Percentiles rank a stretch among this genome's conserved stretches.
Evolutionary conservation across 2,113 vertebrate genomes (phyloP).

Genomic region (Proterorhinus semilunaris): DNA sequence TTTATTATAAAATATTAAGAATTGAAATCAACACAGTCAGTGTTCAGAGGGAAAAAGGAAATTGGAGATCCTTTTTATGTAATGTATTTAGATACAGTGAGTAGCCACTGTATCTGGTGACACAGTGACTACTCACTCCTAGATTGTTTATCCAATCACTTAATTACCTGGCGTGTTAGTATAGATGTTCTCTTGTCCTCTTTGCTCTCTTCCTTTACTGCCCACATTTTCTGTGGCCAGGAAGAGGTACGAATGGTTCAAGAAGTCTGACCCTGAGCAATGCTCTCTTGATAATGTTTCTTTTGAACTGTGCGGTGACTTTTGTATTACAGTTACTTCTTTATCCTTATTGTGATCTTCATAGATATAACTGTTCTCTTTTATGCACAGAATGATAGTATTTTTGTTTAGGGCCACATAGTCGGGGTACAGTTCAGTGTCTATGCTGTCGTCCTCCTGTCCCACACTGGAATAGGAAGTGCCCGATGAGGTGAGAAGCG

Average conservation of each 20-base stretch:
- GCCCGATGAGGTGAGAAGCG: slow-evolving; percentile 25
- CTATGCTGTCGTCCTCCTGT: slow-evolving; percentile 2
- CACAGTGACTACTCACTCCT: no score
- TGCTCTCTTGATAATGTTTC: neutral
- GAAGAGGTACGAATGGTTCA: slow-evolving; percentile 69
- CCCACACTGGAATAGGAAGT: neutral
- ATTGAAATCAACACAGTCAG: no score
- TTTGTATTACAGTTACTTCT: neutral
- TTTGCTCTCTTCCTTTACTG: neutral
- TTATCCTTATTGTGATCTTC: slow-evolving; percentile 24
- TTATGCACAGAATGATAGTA: slow-evolving; percentile 29
- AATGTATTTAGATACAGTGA: no score
- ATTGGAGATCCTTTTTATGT: no score
- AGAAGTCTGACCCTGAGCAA: slow-evolving; percentile 41
- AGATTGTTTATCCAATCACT: neutral
- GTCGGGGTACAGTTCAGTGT: slow-evolving; percentile 51
- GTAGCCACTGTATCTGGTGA: no score
- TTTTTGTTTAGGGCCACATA: slow-evolving; percentile 73
- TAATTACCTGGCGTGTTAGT: slow-evolving; percentile 53
- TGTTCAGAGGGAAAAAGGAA: no score
- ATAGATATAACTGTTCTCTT: slow-evolving; percentile 61
- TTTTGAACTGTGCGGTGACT: slow-evolving; percentile 15
- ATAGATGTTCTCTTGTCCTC: slow-evolving; percentile 51
- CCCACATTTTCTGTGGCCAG: slow-evolving; percentile 19
- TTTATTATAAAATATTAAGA: no score